A percentile compares a stretch with the other conserved stretches of the same genome.
Evolutionary conservation across 2,113 vertebrate species (phyloP).

Genomic region (Aleadryas rufinucha): DNA sequence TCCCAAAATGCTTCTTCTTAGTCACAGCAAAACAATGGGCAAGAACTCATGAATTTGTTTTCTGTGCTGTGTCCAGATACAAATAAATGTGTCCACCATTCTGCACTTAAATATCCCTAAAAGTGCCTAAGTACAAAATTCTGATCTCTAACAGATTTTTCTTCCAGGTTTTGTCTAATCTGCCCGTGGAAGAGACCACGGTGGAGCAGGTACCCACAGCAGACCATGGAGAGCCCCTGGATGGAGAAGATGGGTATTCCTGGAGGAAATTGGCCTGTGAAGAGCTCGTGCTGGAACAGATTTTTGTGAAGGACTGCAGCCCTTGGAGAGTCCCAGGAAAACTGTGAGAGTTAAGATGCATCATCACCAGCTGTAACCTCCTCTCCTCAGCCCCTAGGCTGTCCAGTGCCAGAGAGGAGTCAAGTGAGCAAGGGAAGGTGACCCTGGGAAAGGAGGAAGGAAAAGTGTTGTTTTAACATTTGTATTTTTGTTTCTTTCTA

Average conservation of each 20-base stretch:
- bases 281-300: accelerated
- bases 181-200: neutral
- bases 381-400: neutral
- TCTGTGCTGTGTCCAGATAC: neutral
- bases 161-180: neutral
- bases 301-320: neutral
- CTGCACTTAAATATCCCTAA: neutral
- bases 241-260: neutral
- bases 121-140: neutral
- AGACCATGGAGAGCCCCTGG: neutral
- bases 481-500: neutral
- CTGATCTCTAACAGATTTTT: neutral
- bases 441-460: neutral
- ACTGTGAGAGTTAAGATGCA: neutral
- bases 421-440: neutral
- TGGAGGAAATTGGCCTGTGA: neutral
- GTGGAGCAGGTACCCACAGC: neutral
- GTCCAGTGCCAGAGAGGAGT: neutral
- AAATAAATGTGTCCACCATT: neutral
- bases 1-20: neutral
- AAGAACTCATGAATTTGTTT: neutral
- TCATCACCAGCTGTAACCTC: neutral
- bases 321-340: neutral
- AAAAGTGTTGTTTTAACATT: neutral
- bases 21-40: neutral